Evolutionary conservation across 2,888 invertebrate genomes (phyloP), one percentile per base, ranked within the genome.

Genomic region (Colostygia pectinataria): DNA sequence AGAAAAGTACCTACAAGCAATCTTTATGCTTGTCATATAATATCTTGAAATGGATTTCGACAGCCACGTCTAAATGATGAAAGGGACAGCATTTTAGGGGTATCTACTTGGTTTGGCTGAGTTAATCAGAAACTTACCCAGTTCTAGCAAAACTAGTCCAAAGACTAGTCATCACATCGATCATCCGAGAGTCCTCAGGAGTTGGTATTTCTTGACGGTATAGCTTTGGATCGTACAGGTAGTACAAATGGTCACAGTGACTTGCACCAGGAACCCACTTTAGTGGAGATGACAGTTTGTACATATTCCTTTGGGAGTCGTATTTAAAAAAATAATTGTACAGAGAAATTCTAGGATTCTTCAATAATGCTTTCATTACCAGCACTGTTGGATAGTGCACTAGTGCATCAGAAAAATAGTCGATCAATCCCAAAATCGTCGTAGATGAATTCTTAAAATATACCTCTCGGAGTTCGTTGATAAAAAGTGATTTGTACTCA

Each of bases 311-410:
- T 0, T 41, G 5, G 5, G 71, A 73, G 49, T 65, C 63, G 42
- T 67, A 71, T 45, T 55, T 48, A 53, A 77, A 77, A 50, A 66
- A 68, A 59, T 75, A 77, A 40, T 69, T 68, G 44, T 58, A 67
- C 2, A 74, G 13, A 13, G 50, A 50, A 2, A 62, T 45, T 6
- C 52, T 62, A 7, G 51, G 33, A 23, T 54, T 54, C 10, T 36
- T 46, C 18, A 59, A 6, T 4, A 65, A 59, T 42, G 47, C 53
- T 18, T 61, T 52, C 5, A 63, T 51, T 18, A 62, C 52, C 6
- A 51, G 20, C 0, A 59, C 34, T 9, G 56, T 28, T 23, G 74
- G 68, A 32, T 56, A 69, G 14, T 59, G 50, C 27, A 69, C 42
- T n/a, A 66, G 36, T 5, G 51, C 45, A 57, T 77, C 77, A 12